A percentile compares a stretch with the other conserved stretches of the same genome.
Evolutionary conservation across 1,140 invertebrate genomes (phyloP).

Genomic region (roundworm (Caenorhabditis elegans)): DNA sequence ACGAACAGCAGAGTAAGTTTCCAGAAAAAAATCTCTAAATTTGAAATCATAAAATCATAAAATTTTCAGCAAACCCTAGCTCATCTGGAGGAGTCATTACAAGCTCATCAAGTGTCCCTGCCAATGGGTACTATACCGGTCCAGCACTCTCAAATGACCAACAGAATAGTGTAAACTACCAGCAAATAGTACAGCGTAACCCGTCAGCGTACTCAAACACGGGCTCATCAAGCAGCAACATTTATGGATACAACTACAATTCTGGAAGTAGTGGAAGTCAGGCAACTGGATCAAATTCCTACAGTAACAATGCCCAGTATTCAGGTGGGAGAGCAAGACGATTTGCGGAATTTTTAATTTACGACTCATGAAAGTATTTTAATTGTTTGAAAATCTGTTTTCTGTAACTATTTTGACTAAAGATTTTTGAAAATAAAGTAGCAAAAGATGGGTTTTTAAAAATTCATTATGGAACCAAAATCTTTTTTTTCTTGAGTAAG

Average conservation of each 20-base stretch:
- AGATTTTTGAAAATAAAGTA: too few relatives aligned
- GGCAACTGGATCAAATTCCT: neutral
- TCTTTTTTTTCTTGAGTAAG: too few relatives aligned
- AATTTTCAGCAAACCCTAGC: neutral
- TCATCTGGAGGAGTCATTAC: neutral
- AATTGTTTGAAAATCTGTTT: too few relatives aligned
- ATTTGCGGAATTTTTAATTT: neutral
- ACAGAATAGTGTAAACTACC: neutral
- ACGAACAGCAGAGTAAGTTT: neutral
- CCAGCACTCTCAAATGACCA: neutral
- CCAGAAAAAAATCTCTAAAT: neutral
- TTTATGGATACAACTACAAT: slow-evolving; percentile 25
- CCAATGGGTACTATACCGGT: neutral
- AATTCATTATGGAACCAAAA: too few relatives aligned
- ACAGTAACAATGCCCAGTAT: neutral
- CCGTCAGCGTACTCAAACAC: neutral
- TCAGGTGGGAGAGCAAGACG: neutral
- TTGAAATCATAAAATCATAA: too few relatives aligned
- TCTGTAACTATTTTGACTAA: too few relatives aligned
- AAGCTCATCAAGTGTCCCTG: neutral
- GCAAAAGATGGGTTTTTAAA: too few relatives aligned
- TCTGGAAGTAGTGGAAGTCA: neutral
- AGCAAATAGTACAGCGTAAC: slow-evolving; percentile 10
- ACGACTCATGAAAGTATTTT: too few relatives aligned
- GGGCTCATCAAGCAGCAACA: neutral